A percentile compares a stretch with the other conserved stretches of the same genome.
phyloP scores from a whole-genome alignment of 2,113 vertebrate species.

The Bubalus kerabau region DNA sequence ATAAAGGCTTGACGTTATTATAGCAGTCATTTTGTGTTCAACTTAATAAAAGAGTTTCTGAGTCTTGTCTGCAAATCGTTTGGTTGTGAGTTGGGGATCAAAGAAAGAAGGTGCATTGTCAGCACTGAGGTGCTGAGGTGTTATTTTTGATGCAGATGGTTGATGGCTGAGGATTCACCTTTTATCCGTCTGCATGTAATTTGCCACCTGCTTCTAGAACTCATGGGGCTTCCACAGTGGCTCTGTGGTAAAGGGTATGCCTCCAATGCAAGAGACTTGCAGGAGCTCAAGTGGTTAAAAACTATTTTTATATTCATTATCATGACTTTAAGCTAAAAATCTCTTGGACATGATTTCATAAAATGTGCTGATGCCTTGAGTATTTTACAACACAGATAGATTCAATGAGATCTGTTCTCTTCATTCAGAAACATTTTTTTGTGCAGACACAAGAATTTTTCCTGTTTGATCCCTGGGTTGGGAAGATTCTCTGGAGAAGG shows the following conservation, averaged over 20 bases:
- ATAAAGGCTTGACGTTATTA: constrained; percentile 68
- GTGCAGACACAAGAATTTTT: constrained; percentile 30
- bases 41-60: constrained; percentile 73
- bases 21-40: constrained; percentile 70
- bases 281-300: neutral
- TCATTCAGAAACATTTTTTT: constrained; percentile 59
- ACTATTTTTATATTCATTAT: neutral
- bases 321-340: neutral
- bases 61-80: constrained; percentile 58
- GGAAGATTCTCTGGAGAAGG: neutral
- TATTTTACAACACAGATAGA: constrained; percentile 11
- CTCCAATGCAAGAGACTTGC: neutral
- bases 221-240: neutral
- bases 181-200: neutral
- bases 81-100: constrained; percentile 1
- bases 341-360: constrained; percentile 42
- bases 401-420: constrained; percentile 1
- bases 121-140: neutral
- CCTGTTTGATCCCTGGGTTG: neutral
- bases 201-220: neutral
- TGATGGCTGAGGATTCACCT: neutral
- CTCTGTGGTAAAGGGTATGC: neutral
- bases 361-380: neutral
- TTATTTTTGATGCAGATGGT: neutral
- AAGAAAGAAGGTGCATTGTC: neutral